Percentiles rank a stretch among this genome's conserved stretches.
These are phyloP conservation scores for Chouioia cunea DNA, from an alignment of 2,888 invertebrate species.

Conservation along the genomic window DNA sequence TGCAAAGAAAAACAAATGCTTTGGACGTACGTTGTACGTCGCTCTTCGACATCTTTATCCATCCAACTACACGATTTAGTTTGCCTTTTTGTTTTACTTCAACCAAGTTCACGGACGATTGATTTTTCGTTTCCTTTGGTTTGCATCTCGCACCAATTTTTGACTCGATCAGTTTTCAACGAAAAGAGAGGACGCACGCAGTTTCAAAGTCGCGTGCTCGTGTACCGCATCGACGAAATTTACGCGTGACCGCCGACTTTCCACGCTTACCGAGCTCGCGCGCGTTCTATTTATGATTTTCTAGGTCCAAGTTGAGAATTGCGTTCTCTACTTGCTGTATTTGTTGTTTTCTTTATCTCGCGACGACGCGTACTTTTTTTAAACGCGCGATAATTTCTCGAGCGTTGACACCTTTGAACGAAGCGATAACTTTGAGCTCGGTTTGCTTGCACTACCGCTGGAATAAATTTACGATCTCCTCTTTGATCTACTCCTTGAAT, in stretches of 20 bases:
- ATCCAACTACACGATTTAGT: too few species aligned
- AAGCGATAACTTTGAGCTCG: neutral
- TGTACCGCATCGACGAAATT: constrained; percentile 23
- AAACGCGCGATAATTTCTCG: too few species aligned
- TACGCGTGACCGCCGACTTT: constrained; percentile 35
- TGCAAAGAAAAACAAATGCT: too few species aligned
- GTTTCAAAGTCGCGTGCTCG: constrained; percentile 3
- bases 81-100: neutral
- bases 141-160: too few species aligned
- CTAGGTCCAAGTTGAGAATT: neutral
- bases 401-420: too few species aligned
- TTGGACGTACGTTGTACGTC: too few species aligned
- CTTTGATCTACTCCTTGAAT: too few species aligned
- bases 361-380: too few species aligned
- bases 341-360: neutral
- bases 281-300: constrained; percentile 1
- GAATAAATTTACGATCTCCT: too few species aligned
- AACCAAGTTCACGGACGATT: neutral
- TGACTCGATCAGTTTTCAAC: too few species aligned
- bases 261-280: constrained; percentile 22
- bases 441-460: neutral
- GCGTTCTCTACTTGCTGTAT: neutral
- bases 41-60: too few species aligned
- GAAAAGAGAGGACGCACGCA: neutral
- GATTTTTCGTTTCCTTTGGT: constrained; percentile 4